These are phyloP conservation scores for Anoplopoma fimbria DNA, from an alignment of 2,113 vertebrate species.

Conservation along the genomic window DNA sequence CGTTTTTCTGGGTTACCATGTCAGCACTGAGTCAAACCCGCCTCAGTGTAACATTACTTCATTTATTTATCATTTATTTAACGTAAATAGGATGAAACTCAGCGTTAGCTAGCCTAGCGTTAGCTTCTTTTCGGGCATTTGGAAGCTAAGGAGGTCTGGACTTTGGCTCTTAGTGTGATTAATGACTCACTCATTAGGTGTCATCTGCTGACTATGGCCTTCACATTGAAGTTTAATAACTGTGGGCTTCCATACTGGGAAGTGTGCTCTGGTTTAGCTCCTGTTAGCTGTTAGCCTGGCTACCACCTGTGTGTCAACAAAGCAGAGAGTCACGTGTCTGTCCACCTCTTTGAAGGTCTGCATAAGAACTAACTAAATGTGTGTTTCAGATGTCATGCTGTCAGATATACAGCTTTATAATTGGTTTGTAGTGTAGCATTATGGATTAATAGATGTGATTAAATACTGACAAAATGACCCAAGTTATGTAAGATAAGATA, in stretches of 20 bases:
- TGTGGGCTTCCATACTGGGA: rapidly evolving
- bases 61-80: background rate
- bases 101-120: conserved; percentile 11
- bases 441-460: background rate
- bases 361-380: too few species aligned
- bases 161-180: background rate
- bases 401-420: background rate
- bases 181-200: rapidly evolving
- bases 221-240: rapidly evolving
- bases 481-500: too few species aligned
- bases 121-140: background rate
- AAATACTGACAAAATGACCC: too few species aligned
- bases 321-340: too few species aligned
- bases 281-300: too few species aligned
- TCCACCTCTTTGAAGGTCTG: too few species aligned
- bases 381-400: background rate
- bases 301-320: too few species aligned
- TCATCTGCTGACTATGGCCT: rapidly evolving
- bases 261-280: background rate
- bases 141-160: conserved; percentile 1
- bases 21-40: rapidly evolving
- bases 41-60: rapidly evolving
- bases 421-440: background rate
- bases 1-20: rapidly evolving
- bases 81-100: background rate